Evolutionary conservation across 1,140 invertebrate species (phyloP).

Genomic region (Drosophila erecta): DNA sequence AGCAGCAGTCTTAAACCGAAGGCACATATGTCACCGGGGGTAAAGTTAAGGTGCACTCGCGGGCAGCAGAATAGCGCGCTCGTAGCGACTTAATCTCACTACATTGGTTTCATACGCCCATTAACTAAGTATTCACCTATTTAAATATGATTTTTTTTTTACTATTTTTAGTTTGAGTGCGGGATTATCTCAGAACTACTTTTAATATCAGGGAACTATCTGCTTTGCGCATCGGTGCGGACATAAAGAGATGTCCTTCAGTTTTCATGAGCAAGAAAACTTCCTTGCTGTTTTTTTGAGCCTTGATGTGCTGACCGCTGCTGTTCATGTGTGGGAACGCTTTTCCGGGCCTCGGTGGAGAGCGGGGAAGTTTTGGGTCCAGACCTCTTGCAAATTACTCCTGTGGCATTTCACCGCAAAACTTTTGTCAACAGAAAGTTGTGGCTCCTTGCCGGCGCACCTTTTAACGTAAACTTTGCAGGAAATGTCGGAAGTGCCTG

Average conservation of each 20-base stretch:
- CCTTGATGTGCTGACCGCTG: conserved; percentile 9
- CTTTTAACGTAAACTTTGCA: conserved; percentile 70
- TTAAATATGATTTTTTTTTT: too few relatives aligned
- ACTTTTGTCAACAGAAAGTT: conserved; percentile 83
- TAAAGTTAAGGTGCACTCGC: conserved; percentile 7
- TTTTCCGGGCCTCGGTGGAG: conserved; percentile 5
- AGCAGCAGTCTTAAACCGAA: conserved; percentile 62
- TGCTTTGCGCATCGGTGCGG: too few relatives aligned
- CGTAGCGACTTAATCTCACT: too few relatives aligned
- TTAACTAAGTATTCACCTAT: too few relatives aligned
- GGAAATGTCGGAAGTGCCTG: conserved; percentile 50
- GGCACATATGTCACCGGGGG: conserved; percentile 66
- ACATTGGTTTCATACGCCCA: too few relatives aligned
- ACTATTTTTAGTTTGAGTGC: too few relatives aligned
- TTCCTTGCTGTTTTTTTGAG: not conserved
- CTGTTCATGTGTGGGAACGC: conserved; percentile 33
- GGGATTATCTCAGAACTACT: too few relatives aligned
- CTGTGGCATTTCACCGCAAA: conserved; percentile 82
- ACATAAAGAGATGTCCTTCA: not conserved
- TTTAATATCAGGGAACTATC: too few relatives aligned
- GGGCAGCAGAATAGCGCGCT: not conserved
- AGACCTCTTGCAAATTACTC: conserved; percentile 75
- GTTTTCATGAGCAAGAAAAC: not conserved
- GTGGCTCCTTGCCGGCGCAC: conserved; percentile 56
- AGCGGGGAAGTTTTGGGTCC: conserved; percentile 14